phyloP scores from a whole-genome alignment of 2,888 invertebrate species.

The Andrena praecox region DNA sequence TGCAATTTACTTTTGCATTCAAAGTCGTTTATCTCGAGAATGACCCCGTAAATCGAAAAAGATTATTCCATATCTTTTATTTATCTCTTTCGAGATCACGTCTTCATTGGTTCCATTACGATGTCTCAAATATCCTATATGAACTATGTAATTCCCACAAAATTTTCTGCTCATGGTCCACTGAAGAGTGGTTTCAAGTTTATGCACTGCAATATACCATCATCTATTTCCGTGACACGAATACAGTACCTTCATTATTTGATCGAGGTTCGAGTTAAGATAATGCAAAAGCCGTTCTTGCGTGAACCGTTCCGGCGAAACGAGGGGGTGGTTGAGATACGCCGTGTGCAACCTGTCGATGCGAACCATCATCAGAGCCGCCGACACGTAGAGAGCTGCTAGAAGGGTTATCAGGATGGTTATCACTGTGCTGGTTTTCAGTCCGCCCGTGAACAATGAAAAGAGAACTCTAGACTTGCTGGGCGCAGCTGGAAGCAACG shows the following conservation, averaged over 20 bases:
- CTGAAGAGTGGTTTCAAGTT: not conserved
- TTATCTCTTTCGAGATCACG: too few relatives aligned
- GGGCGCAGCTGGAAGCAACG: constrained; percentile 44
- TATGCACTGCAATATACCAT: not conserved
- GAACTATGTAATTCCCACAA: not conserved
- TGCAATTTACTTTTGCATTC: too few relatives aligned
- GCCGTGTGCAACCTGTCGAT: constrained; percentile 82
- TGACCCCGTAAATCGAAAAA: too few relatives aligned
- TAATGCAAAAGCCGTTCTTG: constrained; percentile 81
- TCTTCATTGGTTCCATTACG: too few relatives aligned
- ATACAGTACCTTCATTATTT: constrained; percentile 91
- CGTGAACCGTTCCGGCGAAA: constrained; percentile 81
- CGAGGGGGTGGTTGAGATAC: constrained; percentile 81
- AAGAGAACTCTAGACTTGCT: constrained; percentile 38
- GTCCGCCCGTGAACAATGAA: constrained; percentile 57
- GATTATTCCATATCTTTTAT: too few relatives aligned
- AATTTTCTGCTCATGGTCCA: not conserved
- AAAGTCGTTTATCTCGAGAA: too few relatives aligned
- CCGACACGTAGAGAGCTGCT: constrained; percentile 81
- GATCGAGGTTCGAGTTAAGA: constrained; percentile 91
- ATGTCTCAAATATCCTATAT: too few relatives aligned
- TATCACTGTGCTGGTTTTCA: constrained; percentile 78
- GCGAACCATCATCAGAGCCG: constrained; percentile 82
- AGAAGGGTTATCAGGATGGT: constrained; percentile 79
- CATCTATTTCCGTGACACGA: not conserved